Conservation (phyloP, 2,113 vertebrate genomes). For the Ptychochromis oligacanthus region DNA sequence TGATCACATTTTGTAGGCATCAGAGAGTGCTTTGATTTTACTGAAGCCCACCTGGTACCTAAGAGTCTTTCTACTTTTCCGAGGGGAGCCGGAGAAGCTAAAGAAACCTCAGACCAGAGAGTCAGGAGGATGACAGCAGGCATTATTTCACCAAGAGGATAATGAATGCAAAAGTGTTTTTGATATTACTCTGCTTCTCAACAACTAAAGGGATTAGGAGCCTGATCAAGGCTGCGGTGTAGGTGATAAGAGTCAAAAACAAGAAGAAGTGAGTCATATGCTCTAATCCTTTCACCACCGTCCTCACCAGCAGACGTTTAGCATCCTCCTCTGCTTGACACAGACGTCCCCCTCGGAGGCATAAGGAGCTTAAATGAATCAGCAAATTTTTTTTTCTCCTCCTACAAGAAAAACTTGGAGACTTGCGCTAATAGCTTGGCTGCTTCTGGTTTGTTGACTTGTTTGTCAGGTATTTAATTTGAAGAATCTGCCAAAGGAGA, state of each 20-base stretch:
- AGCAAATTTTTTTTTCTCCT: slow-evolving; percentile 25
- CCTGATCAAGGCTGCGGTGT: slow-evolving; percentile 59
- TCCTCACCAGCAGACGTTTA: slow-evolving; percentile 48
- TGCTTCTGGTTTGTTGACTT: not conserved
- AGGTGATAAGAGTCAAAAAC: slow-evolving; percentile 64
- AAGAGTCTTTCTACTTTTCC: slow-evolving; percentile 21
- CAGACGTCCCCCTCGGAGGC: slow-evolving; percentile 31
- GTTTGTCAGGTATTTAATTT: not conserved
- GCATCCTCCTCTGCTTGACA: slow-evolving; percentile 57
- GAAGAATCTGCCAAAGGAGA: not conserved
- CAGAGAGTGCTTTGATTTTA: slow-evolving; percentile 32
- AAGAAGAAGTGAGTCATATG: slow-evolving; percentile 59
- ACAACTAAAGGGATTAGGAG: slow-evolving; percentile 64
- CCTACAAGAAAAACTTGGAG: slow-evolving; percentile 1
- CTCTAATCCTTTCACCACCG: slow-evolving; percentile 44
- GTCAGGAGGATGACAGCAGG: slow-evolving; percentile 36
- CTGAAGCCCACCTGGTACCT: slow-evolving; percentile 46
- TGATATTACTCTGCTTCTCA: slow-evolving; percentile 37
- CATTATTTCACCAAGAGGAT: slow-evolving; percentile 36
- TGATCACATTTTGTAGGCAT: slow-evolving; percentile 1
- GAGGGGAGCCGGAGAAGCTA: slow-evolving; percentile 25
- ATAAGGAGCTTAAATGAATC: slow-evolving; percentile 67
- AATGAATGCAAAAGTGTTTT: slow-evolving; percentile 43
- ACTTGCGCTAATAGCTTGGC: not conserved
- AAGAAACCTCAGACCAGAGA: slow-evolving; percentile 20